Evolutionary conservation across 2,797 vertebrate genomes (phyloP).

Genomic region (Sebastes hopkinsi): DNA sequence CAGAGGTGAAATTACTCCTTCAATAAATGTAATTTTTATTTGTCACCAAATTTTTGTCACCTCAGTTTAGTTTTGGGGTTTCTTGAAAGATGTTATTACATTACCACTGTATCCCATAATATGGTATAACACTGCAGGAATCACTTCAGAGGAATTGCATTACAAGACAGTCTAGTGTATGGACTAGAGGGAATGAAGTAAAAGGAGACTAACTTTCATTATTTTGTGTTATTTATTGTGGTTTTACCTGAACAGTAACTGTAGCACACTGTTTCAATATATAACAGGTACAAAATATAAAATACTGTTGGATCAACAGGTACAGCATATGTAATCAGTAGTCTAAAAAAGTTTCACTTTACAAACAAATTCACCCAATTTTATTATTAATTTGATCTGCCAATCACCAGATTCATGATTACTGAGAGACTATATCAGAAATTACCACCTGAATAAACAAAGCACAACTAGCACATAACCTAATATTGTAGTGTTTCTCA

Average conservation of each 20-base stretch:
- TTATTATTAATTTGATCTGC: rapidly evolving
- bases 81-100: neutral
- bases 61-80: neutral
- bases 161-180: neutral
- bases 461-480: neutral
- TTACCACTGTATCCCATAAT: neutral
- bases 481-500: too few relatives aligned
- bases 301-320: neutral
- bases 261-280: neutral
- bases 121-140: neutral
- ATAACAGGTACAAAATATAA: neutral
- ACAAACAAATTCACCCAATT: too few relatives aligned
- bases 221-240: neutral
- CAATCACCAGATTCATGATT: neutral
- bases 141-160: too few relatives aligned
- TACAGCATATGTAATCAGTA: neutral
- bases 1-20: neutral
- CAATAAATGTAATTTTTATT: neutral
- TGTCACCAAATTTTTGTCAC: too few relatives aligned
- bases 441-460: neutral
- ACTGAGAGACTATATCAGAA: neutral
- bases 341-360: rapidly evolving
- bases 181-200: neutral
- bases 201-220: neutral
- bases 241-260: neutral